phyloP scores from a whole-genome alignment of 2,888 invertebrate species.

The Alloscopus bannaensis region DNA sequence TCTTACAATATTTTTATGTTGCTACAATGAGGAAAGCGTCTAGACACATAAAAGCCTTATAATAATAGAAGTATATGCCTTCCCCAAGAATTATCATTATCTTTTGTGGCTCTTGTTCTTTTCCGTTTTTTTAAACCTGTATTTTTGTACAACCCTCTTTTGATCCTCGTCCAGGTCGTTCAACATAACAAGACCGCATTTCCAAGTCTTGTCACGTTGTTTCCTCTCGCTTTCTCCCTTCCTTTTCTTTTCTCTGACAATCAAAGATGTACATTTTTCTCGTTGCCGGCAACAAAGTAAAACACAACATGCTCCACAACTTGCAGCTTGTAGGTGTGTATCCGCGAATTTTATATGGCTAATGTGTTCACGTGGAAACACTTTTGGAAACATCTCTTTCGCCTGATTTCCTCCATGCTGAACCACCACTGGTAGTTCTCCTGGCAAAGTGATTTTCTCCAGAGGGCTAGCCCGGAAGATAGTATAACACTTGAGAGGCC shows the following conservation, averaged over 20 bases:
- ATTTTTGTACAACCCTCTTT: not conserved
- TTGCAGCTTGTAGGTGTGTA: not conserved
- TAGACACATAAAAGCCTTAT: too few relatives aligned
- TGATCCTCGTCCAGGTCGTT: slow-evolving; percentile 47
- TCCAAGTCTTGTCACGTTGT: slow-evolving; percentile 49
- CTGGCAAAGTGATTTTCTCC: not conserved
- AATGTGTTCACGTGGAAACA: slow-evolving; percentile 35
- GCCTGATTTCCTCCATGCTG: slow-evolving; percentile 8
- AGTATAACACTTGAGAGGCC: too few relatives aligned
- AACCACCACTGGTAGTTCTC: too few relatives aligned
- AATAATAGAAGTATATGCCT: too few relatives aligned
- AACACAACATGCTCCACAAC: not conserved
- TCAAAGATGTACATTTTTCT: slow-evolving; percentile 9
- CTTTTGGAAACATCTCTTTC: slow-evolving; percentile 25
- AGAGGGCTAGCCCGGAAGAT: too few relatives aligned
- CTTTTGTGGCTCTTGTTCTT: not conserved
- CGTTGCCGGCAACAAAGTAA: slow-evolving; percentile 5
- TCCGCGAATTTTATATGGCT: too few relatives aligned
- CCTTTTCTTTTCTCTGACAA: slow-evolving; percentile 28
- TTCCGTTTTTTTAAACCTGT: not conserved
- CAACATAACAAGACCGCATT: slow-evolving; percentile 41
- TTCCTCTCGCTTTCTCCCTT: slow-evolving; percentile 33
- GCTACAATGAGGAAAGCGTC: too few relatives aligned
- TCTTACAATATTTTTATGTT: too few relatives aligned
- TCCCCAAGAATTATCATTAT: slow-evolving; percentile 44